phyloP scores from a whole-genome alignment of 2,797 vertebrate genomes.

The Gambusia yucatana region DNA sequence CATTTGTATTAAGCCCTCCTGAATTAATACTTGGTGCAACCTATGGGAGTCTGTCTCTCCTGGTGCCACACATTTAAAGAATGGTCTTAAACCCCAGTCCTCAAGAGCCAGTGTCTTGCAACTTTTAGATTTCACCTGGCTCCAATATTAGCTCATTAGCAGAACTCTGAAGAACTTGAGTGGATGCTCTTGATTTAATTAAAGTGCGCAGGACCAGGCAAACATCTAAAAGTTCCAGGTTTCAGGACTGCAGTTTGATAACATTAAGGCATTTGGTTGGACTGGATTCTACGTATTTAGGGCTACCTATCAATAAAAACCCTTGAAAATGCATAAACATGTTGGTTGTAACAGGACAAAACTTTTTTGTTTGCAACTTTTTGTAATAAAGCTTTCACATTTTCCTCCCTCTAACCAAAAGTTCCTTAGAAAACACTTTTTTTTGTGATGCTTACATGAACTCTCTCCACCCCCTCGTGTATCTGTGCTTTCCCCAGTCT shows the following conservation, averaged over 20 bases:
- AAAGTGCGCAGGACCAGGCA: no score
- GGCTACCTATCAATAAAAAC: neutral
- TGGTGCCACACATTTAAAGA: neutral
- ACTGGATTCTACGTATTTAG: neutral
- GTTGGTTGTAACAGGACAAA: neutral
- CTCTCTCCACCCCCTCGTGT: neutral
- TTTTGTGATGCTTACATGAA: conserved; percentile 13
- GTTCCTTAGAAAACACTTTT: conserved; percentile 21
- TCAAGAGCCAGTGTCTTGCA: no score
- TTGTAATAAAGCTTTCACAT: neutral
- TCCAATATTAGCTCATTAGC: no score
- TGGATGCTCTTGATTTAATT: no score
- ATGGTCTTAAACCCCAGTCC: neutral
- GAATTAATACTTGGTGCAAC: neutral
- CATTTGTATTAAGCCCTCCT: neutral
- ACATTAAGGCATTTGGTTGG: neutral
- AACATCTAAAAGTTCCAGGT: no score
- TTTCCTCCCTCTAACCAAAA: neutral
- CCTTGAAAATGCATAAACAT: neutral
- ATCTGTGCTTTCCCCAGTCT: conserved; percentile 28
- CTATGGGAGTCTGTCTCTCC: neutral
- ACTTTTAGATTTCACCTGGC: no score
- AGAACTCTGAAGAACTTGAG: no score
- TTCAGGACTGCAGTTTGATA: no score
- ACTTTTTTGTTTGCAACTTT: neutral